phyloP scores from a whole-genome alignment of 2,113 vertebrate genomes.

The Bothrops jararaca region DNA sequence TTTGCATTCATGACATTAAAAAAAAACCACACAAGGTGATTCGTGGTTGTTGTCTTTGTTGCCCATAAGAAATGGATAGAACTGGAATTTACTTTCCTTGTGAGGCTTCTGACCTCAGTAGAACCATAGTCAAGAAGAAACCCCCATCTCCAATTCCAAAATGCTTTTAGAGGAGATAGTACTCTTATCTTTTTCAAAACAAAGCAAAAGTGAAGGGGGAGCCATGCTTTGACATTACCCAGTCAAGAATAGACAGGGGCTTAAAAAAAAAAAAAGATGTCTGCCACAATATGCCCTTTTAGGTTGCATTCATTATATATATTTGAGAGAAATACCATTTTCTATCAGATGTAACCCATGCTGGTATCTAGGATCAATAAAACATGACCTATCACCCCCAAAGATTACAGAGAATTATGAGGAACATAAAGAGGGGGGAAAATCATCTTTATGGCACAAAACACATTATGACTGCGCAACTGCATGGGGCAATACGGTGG shows the following conservation, averaged over 20 bases:
- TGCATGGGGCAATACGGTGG: not conserved
- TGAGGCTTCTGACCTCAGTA: not conserved
- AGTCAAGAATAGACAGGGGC: not conserved
- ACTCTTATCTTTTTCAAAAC: constrained; percentile 36
- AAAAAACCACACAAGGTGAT: not conserved
- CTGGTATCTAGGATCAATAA: not conserved
- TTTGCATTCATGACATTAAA: not conserved
- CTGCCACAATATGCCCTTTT: not conserved
- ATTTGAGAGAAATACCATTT: not conserved
- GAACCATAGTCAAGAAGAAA: not conserved
- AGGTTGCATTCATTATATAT: not conserved
- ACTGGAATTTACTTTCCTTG: not conserved
- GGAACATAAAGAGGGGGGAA: not conserved
- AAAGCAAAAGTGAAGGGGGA: constrained; percentile 7
- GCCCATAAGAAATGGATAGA: not conserved
- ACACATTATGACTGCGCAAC: not conserved
- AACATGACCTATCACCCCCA: not conserved
- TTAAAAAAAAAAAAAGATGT: not conserved
- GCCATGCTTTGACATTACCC: constrained; percentile 18
- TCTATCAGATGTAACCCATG: not conserved
- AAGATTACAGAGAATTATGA: not conserved
- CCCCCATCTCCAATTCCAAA: not conserved
- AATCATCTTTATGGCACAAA: not conserved
- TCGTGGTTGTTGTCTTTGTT: not conserved
- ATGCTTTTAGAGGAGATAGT: constrained; percentile 22